These are phyloP conservation scores for Anisognathus igniventris DNA, from an alignment of 2,797 vertebrate genomes.

Conservation along the genomic window DNA sequence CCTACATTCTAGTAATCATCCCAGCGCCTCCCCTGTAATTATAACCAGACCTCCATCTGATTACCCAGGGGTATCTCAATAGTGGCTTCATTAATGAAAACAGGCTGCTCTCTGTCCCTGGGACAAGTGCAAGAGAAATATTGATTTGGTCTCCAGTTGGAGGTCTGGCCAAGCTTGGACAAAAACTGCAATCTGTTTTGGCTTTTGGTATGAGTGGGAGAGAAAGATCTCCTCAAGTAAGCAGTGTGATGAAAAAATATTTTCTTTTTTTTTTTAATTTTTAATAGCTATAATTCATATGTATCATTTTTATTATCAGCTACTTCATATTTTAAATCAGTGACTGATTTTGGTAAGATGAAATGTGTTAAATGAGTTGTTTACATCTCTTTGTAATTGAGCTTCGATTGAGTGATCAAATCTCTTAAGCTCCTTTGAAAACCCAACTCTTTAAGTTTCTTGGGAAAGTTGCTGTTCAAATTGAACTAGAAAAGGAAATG, in stretches of 20 bases:
- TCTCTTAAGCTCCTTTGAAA: not conserved
- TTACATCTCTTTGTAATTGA: not conserved
- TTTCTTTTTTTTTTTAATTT: not conserved
- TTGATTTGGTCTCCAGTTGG: not conserved
- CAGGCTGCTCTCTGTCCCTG: not conserved
- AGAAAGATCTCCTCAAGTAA: not conserved
- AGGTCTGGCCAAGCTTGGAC: not conserved
- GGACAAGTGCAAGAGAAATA: slow-evolving; percentile 34
- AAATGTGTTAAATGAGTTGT: not conserved
- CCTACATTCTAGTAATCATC: not conserved
- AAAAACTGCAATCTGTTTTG: not conserved
- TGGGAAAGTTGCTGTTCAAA: slow-evolving; percentile 28
- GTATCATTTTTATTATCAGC: not conserved
- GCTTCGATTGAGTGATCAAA: accelerated
- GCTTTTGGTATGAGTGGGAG: not conserved
- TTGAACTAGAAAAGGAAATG: slow-evolving; percentile 55
- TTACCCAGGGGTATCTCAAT: slow-evolving; percentile 23
- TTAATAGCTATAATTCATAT: not conserved
- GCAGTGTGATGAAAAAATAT: not conserved
- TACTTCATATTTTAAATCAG: not conserved
- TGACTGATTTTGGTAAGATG: not conserved
- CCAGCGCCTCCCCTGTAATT: not conserved
- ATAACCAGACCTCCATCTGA: slow-evolving; percentile 7
- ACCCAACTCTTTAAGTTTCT: not conserved
- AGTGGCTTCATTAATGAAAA: slow-evolving; percentile 40